phyloP scores from a whole-genome alignment of 2,888 invertebrate species.

The Polyploca ridens region DNA sequence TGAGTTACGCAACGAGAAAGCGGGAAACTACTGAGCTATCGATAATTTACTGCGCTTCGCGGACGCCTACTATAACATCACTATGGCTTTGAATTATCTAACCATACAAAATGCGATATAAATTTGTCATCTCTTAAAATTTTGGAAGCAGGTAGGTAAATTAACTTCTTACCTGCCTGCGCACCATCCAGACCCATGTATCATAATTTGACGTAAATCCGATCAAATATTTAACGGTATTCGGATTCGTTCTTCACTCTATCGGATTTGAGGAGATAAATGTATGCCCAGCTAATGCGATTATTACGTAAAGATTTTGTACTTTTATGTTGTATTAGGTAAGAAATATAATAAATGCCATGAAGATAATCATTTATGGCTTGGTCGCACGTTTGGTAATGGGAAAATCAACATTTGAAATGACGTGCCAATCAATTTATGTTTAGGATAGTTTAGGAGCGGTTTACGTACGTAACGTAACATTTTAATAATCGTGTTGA shows the following conservation, averaged over 20 bases:
- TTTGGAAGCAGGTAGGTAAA: constrained; percentile 35
- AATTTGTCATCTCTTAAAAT: constrained; percentile 26
- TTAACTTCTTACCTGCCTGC: constrained; percentile 37
- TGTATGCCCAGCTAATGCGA: constrained; percentile 62
- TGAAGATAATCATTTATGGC: constrained; percentile 31
- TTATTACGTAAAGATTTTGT: constrained; percentile 62
- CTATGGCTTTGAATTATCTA: constrained; percentile 12
- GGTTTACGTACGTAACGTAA: constrained; percentile 24
- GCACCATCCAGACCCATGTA: constrained; percentile 54
- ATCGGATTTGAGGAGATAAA: constrained; percentile 62
- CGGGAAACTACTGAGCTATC: constrained; percentile 63
- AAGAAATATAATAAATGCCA: constrained; percentile 42
- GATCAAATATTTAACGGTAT: constrained; percentile 79
- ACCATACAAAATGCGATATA: background rate
- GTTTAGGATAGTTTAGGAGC: constrained; percentile 23
- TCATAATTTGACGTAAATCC: constrained; percentile 77
- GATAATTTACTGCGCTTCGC: constrained; percentile 55
- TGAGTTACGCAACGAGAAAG: constrained; percentile 72
- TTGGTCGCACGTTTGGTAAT: constrained; percentile 14
- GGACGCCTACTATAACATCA: constrained; percentile 25
- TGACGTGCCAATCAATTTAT: constrained; percentile 34
- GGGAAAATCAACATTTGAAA: constrained; percentile 37
- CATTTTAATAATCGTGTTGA: constrained; percentile 23
- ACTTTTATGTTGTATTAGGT: constrained; percentile 45
- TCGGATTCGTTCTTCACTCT: constrained; percentile 51